Evolutionary conservation across 92 coral and sea anemone genomes (phyloP).

Genomic region (Zoanthus solanderi): DNA sequence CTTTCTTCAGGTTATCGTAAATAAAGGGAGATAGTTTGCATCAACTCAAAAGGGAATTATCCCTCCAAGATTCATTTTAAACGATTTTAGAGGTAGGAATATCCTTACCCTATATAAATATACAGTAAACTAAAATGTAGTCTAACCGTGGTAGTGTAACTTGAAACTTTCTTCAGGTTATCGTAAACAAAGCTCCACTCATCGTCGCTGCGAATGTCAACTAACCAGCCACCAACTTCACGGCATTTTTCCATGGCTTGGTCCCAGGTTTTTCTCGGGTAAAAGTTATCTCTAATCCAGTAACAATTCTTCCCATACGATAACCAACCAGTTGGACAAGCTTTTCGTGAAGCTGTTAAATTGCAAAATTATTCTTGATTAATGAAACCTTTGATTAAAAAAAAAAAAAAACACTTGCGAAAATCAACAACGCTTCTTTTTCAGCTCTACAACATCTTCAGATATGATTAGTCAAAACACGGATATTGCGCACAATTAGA

Average conservation of each 20-base stretch:
- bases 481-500: too few relatives aligned
- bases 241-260: conserved; percentile 26
- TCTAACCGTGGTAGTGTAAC: not conserved
- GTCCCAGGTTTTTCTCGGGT: conserved; percentile 21
- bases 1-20: not conserved
- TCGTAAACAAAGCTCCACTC: conserved; percentile 43
- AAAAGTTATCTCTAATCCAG: not conserved
- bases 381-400: too few relatives aligned
- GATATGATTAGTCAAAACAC: too few relatives aligned
- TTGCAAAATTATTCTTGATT: not conserved
- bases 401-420: too few relatives aligned
- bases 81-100: too few relatives aligned
- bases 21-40: not conserved
- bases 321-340: conserved; percentile 31
- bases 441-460: too few relatives aligned
- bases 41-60: too few relatives aligned
- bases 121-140: too few relatives aligned
- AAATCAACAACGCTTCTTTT: too few relatives aligned
- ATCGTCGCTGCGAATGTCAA: conserved; percentile 28
- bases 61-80: too few relatives aligned
- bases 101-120: too few relatives aligned
- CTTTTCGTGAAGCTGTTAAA: conserved; percentile 15
- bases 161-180: not conserved
- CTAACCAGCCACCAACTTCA: conserved; percentile 31
- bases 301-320: conserved; percentile 16